These are phyloP conservation scores for Zootoca vivipara DNA, from an alignment of 2,113 vertebrate species.

Conservation along the genomic window DNA sequence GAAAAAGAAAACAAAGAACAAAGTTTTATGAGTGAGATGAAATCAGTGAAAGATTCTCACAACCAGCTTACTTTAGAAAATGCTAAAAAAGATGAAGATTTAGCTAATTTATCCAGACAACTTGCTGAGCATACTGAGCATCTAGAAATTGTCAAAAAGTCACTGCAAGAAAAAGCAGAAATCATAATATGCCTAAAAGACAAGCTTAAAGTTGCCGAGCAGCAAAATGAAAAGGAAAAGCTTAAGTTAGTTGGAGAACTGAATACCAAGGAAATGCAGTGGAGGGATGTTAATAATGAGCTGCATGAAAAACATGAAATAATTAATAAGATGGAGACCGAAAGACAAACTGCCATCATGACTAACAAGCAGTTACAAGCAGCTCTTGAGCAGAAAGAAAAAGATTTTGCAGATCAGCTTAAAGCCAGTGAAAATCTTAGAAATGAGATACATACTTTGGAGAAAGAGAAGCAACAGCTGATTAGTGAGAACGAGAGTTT, in stretches of 20 bases:
- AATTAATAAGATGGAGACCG: slow-evolving; percentile 68
- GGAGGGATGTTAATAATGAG: slow-evolving; percentile 73
- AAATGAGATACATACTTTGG: slow-evolving; percentile 56
- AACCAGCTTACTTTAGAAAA: slow-evolving; percentile 79
- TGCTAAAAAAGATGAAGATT: slow-evolving; percentile 72
- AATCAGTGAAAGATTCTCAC: slow-evolving; percentile 79
- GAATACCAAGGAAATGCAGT: slow-evolving; percentile 65
- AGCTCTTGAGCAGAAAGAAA: slow-evolving; percentile 64
- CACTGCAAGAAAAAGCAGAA: slow-evolving; percentile 73
- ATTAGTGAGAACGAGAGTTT: slow-evolving; percentile 73
- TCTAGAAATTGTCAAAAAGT: slow-evolving; percentile 63
- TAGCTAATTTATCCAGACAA: slow-evolving; percentile 70
- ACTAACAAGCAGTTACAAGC: slow-evolving; percentile 74
- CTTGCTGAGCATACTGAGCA: slow-evolving; percentile 68
- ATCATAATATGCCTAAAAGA: slow-evolving; percentile 74
- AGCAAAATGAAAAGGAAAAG: slow-evolving; percentile 70
- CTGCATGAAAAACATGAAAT: slow-evolving; percentile 72
- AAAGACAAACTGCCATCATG: slow-evolving; percentile 50
- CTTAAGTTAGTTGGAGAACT: slow-evolving; percentile 69
- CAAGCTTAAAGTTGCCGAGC: slow-evolving; percentile 63
- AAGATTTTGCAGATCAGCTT: slow-evolving; percentile 70
- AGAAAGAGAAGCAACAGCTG: slow-evolving; percentile 70
- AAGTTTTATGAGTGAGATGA: slow-evolving; percentile 79
- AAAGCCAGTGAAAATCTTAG: slow-evolving; percentile 62
- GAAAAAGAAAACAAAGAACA: slow-evolving; percentile 71